Evolutionary conservation across 53 echinoderm and acorn worm genomes (phyloP).

Genomic region (Glandiceps talaboti): DNA sequence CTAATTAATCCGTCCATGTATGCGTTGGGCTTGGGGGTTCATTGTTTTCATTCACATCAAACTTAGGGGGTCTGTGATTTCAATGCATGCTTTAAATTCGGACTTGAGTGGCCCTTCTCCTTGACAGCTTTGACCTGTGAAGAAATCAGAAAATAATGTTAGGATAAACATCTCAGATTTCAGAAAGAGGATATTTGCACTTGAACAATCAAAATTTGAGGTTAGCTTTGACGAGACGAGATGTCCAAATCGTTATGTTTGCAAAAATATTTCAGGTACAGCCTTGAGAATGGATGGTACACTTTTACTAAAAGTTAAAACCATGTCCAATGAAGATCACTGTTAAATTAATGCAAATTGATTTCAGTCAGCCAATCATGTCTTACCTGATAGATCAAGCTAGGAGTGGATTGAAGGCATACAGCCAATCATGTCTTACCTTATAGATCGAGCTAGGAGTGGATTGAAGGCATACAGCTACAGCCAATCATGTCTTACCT

Average conservation of each 20-base stretch:
- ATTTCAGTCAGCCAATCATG: too few species aligned
- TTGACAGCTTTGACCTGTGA: background rate
- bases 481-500: slow-evolving; percentile 99
- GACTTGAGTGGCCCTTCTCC: background rate
- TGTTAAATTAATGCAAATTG: too few species aligned
- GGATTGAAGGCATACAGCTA: slow-evolving; percentile 99
- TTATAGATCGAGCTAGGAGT: slow-evolving; percentile 89
- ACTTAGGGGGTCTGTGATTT: too few species aligned
- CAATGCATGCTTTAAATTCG: background rate
- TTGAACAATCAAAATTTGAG: too few species aligned
- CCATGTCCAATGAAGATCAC: too few species aligned
- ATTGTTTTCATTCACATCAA: too few species aligned
- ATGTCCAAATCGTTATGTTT: too few species aligned
- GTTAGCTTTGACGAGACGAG: background rate
- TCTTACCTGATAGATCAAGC: slow-evolving; percentile 92
- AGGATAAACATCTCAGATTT: background rate
- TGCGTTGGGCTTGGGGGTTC: too few species aligned
- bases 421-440: slow-evolving; percentile 92
- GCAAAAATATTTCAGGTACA: too few species aligned
- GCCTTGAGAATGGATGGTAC: too few species aligned
- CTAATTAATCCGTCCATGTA: too few species aligned
- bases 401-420: slow-evolving; percentile 94
- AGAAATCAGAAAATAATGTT: background rate
- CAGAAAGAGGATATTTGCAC: background rate
- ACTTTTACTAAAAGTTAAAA: too few species aligned